phyloP scores from a whole-genome alignment of 2,797 vertebrate genomes.

The Onychomys leucogaster region DNA sequence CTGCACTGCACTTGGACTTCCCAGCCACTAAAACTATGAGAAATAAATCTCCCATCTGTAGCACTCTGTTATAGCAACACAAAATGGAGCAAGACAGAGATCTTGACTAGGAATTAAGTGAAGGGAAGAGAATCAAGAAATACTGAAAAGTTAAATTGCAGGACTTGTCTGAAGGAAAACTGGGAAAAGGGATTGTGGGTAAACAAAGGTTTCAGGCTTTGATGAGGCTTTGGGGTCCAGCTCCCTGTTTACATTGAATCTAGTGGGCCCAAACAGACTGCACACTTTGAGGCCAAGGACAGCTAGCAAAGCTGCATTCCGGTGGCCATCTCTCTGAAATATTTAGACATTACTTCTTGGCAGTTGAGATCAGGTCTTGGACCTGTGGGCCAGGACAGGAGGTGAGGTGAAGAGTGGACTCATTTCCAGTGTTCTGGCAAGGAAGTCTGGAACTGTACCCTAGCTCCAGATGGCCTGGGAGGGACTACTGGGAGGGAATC shows the following conservation, averaged over 20 bases:
- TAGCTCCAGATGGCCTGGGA: constrained; percentile 67
- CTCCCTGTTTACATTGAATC: neutral
- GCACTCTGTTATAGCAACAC: neutral
- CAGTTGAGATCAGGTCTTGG: neutral
- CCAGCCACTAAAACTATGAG: neutral
- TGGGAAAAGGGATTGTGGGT: neutral
- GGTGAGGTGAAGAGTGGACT: neutral
- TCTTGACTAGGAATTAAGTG: neutral
- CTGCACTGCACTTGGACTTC: neutral
- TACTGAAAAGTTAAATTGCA: neutral
- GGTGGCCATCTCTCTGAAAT: neutral
- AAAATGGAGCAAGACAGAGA: neutral
- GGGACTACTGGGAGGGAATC: constrained; percentile 15
- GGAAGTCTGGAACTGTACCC: neutral
- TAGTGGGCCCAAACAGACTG: neutral
- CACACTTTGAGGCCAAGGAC: neutral
- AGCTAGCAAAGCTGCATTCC: neutral
- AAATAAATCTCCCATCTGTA: neutral
- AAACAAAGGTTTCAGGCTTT: neutral
- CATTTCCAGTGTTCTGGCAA: constrained; percentile 48
- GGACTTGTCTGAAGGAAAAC: neutral
- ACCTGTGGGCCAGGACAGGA: neutral
- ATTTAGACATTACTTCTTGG: constrained; percentile 6
- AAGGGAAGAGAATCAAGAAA: neutral
- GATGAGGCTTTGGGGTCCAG: neutral